These are phyloP conservation scores for Drosophila tsacasi DNA, from an alignment of 1,140 invertebrate species.

Conservation along the genomic window DNA sequence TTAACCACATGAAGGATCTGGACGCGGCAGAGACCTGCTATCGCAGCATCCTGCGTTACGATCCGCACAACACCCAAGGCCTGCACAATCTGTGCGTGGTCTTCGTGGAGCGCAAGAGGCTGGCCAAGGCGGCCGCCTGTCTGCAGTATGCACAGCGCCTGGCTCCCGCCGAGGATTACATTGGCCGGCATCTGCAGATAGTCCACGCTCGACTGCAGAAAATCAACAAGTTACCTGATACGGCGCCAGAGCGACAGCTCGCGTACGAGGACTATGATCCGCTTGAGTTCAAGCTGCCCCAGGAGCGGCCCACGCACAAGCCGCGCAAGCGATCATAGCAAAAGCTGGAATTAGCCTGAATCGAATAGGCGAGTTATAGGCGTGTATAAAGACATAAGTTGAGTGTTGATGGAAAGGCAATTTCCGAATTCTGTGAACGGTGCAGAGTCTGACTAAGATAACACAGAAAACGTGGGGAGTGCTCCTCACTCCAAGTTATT, in stretches of 20 bases:
- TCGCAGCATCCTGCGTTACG: constrained; percentile 93
- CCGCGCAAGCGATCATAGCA: constrained; percentile 59
- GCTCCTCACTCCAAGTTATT: constrained; percentile 9
- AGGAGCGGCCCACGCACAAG: constrained; percentile 46
- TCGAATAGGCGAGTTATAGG: not conserved
- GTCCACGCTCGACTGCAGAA: constrained; percentile 78
- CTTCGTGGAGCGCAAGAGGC: constrained; percentile 94
- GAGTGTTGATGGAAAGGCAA: not conserved
- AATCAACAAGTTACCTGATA: constrained; percentile 81
- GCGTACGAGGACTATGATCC: constrained; percentile 82
- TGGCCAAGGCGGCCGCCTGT: constrained; percentile 93
- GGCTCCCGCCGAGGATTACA: constrained; percentile 95
- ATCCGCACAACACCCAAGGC: constrained; percentile 97
- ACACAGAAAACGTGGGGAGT: constrained; percentile 9
- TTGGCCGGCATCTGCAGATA: constrained; percentile 91
- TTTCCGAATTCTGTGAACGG: constrained; percentile 23
- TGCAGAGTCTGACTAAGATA: constrained; percentile 41
- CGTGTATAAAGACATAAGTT: constrained; percentile 35
- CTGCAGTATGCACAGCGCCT: constrained; percentile 91
- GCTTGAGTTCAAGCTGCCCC: constrained; percentile 66
- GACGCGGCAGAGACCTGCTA: constrained; percentile 98
- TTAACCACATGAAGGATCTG: constrained; percentile 97
- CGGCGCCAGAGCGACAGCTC: constrained; percentile 73
- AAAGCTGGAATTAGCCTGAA: not conserved
- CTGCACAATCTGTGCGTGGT: constrained; percentile 98